Base-by-base conservation (phyloP, 1,140 invertebrate genomes). In the Trichomalopsis sarcophagae region DNA sequence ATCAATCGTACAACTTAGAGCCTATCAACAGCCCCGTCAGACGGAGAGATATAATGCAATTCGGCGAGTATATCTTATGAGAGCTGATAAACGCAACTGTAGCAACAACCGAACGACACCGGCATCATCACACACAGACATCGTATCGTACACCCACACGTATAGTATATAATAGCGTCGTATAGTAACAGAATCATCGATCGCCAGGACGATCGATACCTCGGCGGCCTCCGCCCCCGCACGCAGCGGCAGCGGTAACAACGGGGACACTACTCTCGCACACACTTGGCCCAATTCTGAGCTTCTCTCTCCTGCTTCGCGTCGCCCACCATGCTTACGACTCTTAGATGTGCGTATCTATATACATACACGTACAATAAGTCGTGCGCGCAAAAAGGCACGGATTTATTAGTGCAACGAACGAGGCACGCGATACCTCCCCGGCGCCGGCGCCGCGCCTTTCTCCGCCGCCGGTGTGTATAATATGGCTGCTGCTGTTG, bases 351-450 rank as follows among this genome's bases (percentile, higher is more conserved):
- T 62, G 17, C 1, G 17, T 7, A n/a, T 62, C 6, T 62, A 62
- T 62, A 62, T n/a, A 62, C 21, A 4, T n/a, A 62, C n/a, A n/a
- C 55, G 21, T 7, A 50, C 4, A 50, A 50, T 62, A 62, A 62
- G 21, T 62, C 55, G 55, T 17, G 55, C 21, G 55, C 14, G 55
- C 55, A 62, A n/a, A 62, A 21, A 62, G 55, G 17, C 55, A 62
- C 55, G 55, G n/a, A 62, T 62, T 62, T 62, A 62, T 62, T 62
- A n/a, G 55, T 62, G 21, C 55, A 62, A 62, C 55, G 55, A 62
- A 62, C 55, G 55, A 17, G 21, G 17, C 55, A 62, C 55, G 55
- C 21, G 55, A 62, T 62, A 17, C 33, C 69, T 71, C 17, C 14
- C 21, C 30, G 23, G 23, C 69, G 23, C 69, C 30, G 23, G 36